Percentiles rank a stretch among this genome's conserved stretches.
phyloP scores from a whole-genome alignment of 2,797 vertebrate genomes.

The Melanotaenia trifasciata region DNA sequence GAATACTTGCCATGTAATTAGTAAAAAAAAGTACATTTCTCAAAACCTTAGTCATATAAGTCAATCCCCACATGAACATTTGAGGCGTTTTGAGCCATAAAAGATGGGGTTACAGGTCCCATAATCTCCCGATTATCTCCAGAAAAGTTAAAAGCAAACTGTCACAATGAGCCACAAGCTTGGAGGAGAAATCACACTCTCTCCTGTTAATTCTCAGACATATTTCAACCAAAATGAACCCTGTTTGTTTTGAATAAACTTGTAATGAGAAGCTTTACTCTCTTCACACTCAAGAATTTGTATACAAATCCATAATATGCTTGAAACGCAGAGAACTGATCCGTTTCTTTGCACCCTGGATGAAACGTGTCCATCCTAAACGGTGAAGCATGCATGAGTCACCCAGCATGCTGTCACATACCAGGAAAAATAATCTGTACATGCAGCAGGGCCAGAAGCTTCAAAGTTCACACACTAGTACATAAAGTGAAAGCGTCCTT shows the following conservation, averaged over 20 bases:
- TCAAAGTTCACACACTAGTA: neutral
- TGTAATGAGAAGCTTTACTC: slow-evolving; percentile 13
- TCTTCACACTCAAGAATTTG: slow-evolving; percentile 30
- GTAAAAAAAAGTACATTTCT: neutral
- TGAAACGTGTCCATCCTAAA: slow-evolving; percentile 29
- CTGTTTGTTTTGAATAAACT: slow-evolving; percentile 34
- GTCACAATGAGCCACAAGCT: neutral
- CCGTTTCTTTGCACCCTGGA: neutral
- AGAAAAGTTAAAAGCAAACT: neutral
- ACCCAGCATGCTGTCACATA: neutral
- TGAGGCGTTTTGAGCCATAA: neutral
- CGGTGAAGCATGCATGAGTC: slow-evolving; percentile 8
- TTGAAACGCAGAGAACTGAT: neutral
- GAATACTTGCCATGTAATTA: neutral
- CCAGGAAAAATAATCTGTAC: neutral
- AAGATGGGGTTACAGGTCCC: neutral
- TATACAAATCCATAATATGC: slow-evolving; percentile 13
- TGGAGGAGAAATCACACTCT: neutral
- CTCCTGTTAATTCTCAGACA: slow-evolving; percentile 1
- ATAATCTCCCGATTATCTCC: neutral
- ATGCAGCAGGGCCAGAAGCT: neutral
- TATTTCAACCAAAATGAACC: slow-evolving; percentile 17
- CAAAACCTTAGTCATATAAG: neutral
- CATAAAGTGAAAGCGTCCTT: neutral
- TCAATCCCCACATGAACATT: neutral